Evolutionary conservation across 30 jellyfish, hydroid and myxozoan genomes (phyloP).

Genomic region (Phacellophora camtschatica): DNA sequence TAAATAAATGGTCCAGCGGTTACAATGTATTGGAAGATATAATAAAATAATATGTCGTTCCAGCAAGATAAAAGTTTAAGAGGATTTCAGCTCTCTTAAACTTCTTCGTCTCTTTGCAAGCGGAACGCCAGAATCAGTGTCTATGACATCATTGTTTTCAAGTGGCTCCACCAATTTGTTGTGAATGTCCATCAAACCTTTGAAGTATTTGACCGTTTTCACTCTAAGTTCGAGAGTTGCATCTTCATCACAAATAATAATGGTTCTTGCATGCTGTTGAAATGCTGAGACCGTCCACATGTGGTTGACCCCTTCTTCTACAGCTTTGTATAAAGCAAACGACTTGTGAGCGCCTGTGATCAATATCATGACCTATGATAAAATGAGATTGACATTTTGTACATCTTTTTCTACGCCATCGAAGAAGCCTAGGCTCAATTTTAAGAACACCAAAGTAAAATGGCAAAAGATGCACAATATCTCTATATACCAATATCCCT

Average conservation of each 20-base stretch:
- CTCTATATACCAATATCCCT: no score
- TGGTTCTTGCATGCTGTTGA: constrained; percentile 92
- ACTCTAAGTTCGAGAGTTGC: constrained; percentile 94
- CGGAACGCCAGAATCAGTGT: constrained; percentile 63
- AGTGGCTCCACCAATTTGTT: constrained; percentile 74
- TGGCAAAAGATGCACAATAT: no score
- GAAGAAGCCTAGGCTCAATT: no score
- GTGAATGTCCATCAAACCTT: constrained; percentile 92
- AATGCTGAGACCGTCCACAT: constrained; percentile 99
- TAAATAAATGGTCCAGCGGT: no score
- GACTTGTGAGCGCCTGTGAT: constrained; percentile 95
- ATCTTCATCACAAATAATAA: constrained; percentile 88
- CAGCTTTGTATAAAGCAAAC: constrained; percentile 89
- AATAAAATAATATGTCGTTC: no score
- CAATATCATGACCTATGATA: constrained; percentile 81
- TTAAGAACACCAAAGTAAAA: no score
- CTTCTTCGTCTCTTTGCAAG: constrained; percentile 45
- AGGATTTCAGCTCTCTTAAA: neutral
- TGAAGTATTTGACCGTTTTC: constrained; percentile 93
- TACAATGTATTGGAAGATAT: no score
- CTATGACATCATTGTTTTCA: constrained; percentile 42
- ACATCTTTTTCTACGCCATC: no score
- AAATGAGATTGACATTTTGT: no score
- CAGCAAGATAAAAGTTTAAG: neutral
- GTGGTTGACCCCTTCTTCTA: constrained; percentile 96